Evolutionary conservation across 2,113 vertebrate species (phyloP), one percentile per base, ranked within the genome.

Genomic region (Lanius ludovicianus): DNA sequence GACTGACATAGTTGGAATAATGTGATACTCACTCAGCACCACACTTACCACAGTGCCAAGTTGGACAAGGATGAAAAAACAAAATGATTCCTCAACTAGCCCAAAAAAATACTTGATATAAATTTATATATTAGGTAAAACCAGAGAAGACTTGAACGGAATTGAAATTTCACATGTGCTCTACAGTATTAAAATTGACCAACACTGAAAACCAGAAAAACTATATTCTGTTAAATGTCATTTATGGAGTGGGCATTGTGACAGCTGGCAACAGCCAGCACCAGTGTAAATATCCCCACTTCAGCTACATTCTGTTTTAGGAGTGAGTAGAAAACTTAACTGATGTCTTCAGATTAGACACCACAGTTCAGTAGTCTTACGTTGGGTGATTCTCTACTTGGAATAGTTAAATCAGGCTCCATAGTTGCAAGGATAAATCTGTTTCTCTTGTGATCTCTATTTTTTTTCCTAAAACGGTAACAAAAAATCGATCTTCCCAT

Each of bases 351-450:
- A 64, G 52, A 53, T 4, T 30, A 25, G 79, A 53, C 4, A 8
- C 41, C 27, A 20, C 0, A 0, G 31, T 60, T 56, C 31, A 82
- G 31, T 0, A 35, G 37, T 49, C 53, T 64, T 42, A 11, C 14
- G 21, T 0, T 23, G 27, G 22, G 16, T 0, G 0, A 21, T 37
- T 71, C 64, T 76, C 33, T 28, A n/a, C 49, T 57, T 63, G 74
- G 31, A 10, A 33, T 46, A 59, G 35, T 37, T 71, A 25, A n/a
- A n/a, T 62, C 15, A 21, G 22, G 37, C 33, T 56, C 50, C 24
- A 8, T 3, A 20, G 13, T 59, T 37, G n/a, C 17, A 25, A 31
- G 33, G 44, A 42, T 49, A 30, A 46, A 33, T 22, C 39, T 30
- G 9, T 18, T 79, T 88, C 41, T 56, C 11, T 60, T 37, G 47